phyloP scores from a whole-genome alignment of 2,113 vertebrate species.

The Nipponia nippon region DNA sequence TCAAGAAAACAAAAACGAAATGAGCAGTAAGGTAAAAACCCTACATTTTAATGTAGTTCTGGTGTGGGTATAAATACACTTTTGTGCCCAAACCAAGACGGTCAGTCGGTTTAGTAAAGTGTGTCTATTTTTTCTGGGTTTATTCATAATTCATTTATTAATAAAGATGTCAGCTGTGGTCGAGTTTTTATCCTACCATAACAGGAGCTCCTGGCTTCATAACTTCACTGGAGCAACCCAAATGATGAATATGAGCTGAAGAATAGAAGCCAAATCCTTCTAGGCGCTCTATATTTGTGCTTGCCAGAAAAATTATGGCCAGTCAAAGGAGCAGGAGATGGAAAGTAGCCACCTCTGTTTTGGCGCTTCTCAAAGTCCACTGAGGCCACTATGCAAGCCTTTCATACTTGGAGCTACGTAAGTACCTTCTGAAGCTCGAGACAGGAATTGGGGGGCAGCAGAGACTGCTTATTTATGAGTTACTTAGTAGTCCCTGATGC shows the following conservation, averaged over 20 bases:
- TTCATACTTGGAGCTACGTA: not conserved
- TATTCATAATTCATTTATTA: slow-evolving; percentile 50
- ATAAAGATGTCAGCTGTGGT: slow-evolving; percentile 31
- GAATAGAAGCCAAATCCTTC: slow-evolving; percentile 48
- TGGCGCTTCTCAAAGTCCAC: not conserved
- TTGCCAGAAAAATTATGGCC: slow-evolving; percentile 43
- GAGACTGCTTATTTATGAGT: slow-evolving; percentile 34
- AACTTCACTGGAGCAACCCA: not conserved
- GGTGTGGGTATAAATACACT: not conserved
- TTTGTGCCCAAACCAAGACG: not conserved
- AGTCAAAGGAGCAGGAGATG: not conserved
- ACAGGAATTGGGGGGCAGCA: not conserved
- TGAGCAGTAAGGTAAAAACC: rapidly evolving
- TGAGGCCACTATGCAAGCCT: not conserved
- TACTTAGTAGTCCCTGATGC: not conserved
- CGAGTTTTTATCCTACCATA: slow-evolving; percentile 16
- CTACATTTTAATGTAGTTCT: not conserved
- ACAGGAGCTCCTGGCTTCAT: not conserved
- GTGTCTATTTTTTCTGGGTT: not conserved
- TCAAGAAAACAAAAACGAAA: not conserved
- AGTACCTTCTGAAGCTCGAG: not conserved
- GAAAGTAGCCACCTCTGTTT: slow-evolving; percentile 35
- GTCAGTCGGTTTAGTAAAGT: not conserved
- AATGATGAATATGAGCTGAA: slow-evolving; percentile 37
- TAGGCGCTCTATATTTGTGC: not conserved